Evolutionary conservation across 2,797 vertebrate genomes (phyloP), one percentile per base, ranked within the genome.

Genomic region (Holocentrus rufus): DNA sequence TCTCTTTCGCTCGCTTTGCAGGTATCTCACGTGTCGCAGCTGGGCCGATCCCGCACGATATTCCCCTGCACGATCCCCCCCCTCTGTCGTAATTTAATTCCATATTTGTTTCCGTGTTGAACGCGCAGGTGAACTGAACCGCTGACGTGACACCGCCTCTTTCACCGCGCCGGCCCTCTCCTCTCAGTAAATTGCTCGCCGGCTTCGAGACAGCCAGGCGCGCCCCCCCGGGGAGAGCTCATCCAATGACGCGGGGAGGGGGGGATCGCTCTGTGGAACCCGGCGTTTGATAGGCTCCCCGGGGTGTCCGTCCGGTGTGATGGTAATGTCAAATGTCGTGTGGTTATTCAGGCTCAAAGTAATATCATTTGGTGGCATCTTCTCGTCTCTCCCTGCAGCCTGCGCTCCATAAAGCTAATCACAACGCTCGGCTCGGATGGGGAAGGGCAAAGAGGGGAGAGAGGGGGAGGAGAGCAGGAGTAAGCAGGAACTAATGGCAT

Each of bases 331-430:
- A 61, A 83, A 85, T 87, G 90, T 88, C 78, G 71, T 85, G 66
- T 80, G 86, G 85, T 88, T 90, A 87, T 91, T 89, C 85, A 84
- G 83, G 82, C 88, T 87, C 79, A 81, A 77, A 87, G 87, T 91
- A 91, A 91, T 92, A 83, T 87, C 81, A 85, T 92, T 90, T 91
- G n/a, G 87, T 85, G 79, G 67, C 79, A 10, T 89, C 87, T 85
- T 76, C 69, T 71, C 73, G 34, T 23, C 79, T 70, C 73, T 68
- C 77, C 83, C 82, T 81, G 74, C 82, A 76, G 82, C 85, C 69
- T 54, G 72, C 39, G 79, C 89, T 81, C 91, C 91, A 92, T 91
- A 91, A 92, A 90, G 89, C 86, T 93, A 92, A 93, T 92, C 88
- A 88, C 83, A 68, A 63, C 34, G 79, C 69, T 84, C 39, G 79